These are phyloP conservation scores for Mormyrus proboscirostris DNA, from an alignment of 2,797 vertebrate species.

Conservation along the genomic window DNA sequence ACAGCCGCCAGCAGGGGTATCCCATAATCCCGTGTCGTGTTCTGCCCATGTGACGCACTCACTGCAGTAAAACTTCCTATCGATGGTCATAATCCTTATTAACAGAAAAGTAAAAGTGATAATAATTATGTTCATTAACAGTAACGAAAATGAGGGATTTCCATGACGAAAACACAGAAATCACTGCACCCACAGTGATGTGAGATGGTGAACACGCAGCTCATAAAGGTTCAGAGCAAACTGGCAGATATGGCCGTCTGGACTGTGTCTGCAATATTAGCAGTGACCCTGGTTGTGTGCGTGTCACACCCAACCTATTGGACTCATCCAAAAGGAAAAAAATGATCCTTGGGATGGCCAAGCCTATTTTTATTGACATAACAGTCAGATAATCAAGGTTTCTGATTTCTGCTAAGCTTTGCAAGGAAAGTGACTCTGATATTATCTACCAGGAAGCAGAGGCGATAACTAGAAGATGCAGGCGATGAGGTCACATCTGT, in stretches of 20 bases:
- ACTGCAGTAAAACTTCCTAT: not conserved
- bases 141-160: not conserved
- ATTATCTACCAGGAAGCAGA: not conserved
- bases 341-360: not conserved
- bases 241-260: not conserved
- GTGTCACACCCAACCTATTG: not conserved
- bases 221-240: not conserved
- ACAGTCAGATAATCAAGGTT: not conserved
- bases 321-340: not conserved
- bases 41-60: conserved; percentile 14
- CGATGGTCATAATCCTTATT: not conserved
- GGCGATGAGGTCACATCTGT: not conserved
- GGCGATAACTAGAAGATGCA: not conserved
- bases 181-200: not conserved
- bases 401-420: not conserved
- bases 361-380: not conserved
- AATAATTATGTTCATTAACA: not conserved
- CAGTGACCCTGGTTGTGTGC: not conserved
- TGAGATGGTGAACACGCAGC: not conserved
- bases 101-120: not conserved
- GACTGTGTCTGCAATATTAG: not conserved
- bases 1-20: not conserved
- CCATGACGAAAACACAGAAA: conserved; percentile 7
- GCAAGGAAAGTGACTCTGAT: not conserved
- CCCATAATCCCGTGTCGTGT: not conserved